These are phyloP conservation scores for Temnothorax ravouxi DNA, from an alignment of 2,888 invertebrate genomes.

Conservation along the genomic window DNA sequence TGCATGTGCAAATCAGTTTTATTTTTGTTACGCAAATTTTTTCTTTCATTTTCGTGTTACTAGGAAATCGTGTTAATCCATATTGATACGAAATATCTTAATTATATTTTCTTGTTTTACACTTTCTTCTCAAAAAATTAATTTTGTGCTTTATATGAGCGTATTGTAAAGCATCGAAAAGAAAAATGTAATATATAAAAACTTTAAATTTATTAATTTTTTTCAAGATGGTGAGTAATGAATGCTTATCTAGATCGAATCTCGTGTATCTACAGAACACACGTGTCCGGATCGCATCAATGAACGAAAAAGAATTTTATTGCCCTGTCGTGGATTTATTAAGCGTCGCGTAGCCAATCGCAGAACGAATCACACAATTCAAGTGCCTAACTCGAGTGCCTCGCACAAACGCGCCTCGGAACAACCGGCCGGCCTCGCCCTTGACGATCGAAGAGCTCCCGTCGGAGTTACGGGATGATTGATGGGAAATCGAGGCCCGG, in stretches of 20 bases:
- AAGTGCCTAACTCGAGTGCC: conserved; percentile 10
- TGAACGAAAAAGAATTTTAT: background rate
- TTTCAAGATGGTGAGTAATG: background rate
- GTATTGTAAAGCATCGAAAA: background rate
- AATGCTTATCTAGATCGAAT: background rate
- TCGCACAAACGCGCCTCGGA: conserved; percentile 13
- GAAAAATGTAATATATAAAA: background rate
- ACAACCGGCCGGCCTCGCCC: conserved; percentile 43
- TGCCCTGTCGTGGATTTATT: background rate
- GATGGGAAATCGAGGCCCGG: conserved; percentile 67
- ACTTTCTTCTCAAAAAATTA: background rate
- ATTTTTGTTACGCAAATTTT: background rate
- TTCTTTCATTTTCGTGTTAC: background rate
- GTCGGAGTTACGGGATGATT: conserved; percentile 66
- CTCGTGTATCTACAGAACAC: no score
- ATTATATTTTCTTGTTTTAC: background rate
- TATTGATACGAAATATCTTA: background rate
- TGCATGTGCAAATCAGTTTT: background rate
- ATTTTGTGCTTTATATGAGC: background rate
- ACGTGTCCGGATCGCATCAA: background rate
- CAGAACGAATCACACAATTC: background rate
- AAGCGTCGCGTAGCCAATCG: background rate
- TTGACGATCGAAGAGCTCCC: conserved; percentile 57
- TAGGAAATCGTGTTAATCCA: no score
- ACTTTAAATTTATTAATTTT: background rate